Conservation (phyloP, 2,888 invertebrate genomes). For the Rotaria macrura region DNA sequence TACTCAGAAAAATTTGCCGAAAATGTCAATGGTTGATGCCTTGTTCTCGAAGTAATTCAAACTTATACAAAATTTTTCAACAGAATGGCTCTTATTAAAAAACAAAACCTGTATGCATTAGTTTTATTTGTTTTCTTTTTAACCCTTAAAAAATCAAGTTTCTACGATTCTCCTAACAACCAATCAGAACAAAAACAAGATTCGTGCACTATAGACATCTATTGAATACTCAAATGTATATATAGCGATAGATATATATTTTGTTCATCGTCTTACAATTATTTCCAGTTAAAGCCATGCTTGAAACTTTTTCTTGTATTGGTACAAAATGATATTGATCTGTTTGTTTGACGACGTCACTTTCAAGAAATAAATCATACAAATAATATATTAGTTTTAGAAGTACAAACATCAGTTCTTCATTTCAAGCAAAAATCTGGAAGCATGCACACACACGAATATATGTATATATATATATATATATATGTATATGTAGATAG, state of each 20-base stretch:
- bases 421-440: too few relatives aligned
- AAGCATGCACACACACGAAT: not conserved
- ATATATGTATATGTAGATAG: too few relatives aligned
- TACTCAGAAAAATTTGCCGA: too few relatives aligned
- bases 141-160: not conserved
- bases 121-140: not conserved
- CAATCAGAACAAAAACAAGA: not conserved
- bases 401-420: too few relatives aligned
- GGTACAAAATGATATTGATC: constrained; percentile 10
- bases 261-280: not conserved
- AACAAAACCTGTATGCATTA: not conserved
- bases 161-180: not conserved
- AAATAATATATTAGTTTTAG: too few relatives aligned
- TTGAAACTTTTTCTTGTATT: not conserved
- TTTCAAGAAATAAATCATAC: not conserved
- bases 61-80: too few relatives aligned
- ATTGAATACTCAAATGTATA: not conserved
- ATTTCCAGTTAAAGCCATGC: not conserved
- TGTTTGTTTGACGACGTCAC: not conserved
- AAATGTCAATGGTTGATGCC: too few relatives aligned
- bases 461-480: not conserved
- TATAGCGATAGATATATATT: not conserved
- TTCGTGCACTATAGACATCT: not conserved
- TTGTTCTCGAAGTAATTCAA: not conserved
- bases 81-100: not conserved